phyloP scores from a whole-genome alignment of 1,140 invertebrate species.

The Bombyx mandarina region DNA sequence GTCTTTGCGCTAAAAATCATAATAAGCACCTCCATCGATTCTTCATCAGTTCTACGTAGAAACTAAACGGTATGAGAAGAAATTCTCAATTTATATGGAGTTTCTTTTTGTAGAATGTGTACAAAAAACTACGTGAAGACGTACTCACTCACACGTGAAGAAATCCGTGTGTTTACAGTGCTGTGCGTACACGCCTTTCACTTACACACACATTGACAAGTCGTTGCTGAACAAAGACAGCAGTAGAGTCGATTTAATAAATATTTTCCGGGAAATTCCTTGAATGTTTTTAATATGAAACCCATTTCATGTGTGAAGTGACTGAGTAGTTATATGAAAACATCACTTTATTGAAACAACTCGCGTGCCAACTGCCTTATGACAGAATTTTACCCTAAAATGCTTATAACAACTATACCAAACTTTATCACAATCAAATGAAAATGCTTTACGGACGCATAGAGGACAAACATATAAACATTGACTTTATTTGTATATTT shows the following conservation, averaged over 20 bases:
- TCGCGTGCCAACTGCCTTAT: no score
- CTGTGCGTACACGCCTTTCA: slow-evolving; percentile 54
- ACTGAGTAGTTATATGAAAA: no score
- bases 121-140: slow-evolving; percentile 39
- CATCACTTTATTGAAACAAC: no score
- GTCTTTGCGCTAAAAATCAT: slow-evolving; percentile 31
- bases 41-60: slow-evolving; percentile 25
- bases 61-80: slow-evolving; percentile 34
- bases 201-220: slow-evolving; percentile 28
- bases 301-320: no score
- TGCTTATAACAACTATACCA: no score
- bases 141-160: slow-evolving; percentile 39
- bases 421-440: no score
- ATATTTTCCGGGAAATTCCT: no score
- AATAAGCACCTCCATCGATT: slow-evolving; percentile 17
- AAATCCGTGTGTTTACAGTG: slow-evolving; percentile 21
- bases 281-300: no score
- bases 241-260: slow-evolving; percentile 15
- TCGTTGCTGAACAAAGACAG: slow-evolving; percentile 17
- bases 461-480: no score
- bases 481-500: no score
- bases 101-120: slow-evolving; percentile 33
- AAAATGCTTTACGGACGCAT: no score
- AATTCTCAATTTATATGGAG: slow-evolving; percentile 31
- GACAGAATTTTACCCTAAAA: no score